Conservation (phyloP, 2,797 vertebrate species). For the Parambassis ranga region DNA sequence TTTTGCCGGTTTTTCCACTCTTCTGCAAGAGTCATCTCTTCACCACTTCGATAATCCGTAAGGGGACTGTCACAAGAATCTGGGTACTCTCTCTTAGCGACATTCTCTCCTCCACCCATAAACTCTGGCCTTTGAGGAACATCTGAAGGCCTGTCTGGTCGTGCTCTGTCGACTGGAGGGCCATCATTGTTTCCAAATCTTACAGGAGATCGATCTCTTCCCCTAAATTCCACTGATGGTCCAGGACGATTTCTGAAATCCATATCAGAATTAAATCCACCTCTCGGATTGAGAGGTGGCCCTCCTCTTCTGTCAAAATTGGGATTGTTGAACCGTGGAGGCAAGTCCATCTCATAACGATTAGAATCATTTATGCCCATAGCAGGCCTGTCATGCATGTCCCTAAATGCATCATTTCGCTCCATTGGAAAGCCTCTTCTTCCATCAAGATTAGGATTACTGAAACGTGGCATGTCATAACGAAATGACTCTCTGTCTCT, state of each 20-base stretch:
- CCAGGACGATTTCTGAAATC: slow-evolving; percentile 89
- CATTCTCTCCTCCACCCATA: slow-evolving; percentile 45
- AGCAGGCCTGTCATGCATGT: slow-evolving; percentile 83
- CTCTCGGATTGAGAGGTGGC: slow-evolving; percentile 73
- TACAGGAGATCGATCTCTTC: slow-evolving; percentile 85
- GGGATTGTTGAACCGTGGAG: too few relatives aligned
- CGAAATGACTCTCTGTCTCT: slow-evolving; percentile 83
- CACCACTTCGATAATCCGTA: slow-evolving; percentile 76
- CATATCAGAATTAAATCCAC: slow-evolving; percentile 81
- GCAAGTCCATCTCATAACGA: slow-evolving; percentile 72
- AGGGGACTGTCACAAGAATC: slow-evolving; percentile 64
- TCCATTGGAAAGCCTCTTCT: slow-evolving; percentile 78
- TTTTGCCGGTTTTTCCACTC: slow-evolving; percentile 85
- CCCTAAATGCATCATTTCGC: slow-evolving; percentile 78
- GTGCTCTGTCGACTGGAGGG: slow-evolving; percentile 79
- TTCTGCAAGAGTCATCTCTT: slow-evolving; percentile 80
- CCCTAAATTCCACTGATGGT: slow-evolving; percentile 83
- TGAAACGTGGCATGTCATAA: slow-evolving; percentile 82
- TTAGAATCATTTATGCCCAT: slow-evolving; percentile 62
- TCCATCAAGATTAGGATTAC: slow-evolving; percentile 71
- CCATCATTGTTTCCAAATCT: slow-evolving; percentile 86
- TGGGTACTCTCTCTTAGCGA: slow-evolving; percentile 62
- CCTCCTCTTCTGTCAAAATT: slow-evolving; percentile 75
- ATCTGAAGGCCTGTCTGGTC: slow-evolving; percentile 80
- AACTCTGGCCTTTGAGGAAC: slow-evolving; percentile 75